Percentiles rank a stretch among this genome's conserved stretches.
Conservation (phyloP, 2,797 vertebrate genomes). For the Chanos chanos region DNA sequence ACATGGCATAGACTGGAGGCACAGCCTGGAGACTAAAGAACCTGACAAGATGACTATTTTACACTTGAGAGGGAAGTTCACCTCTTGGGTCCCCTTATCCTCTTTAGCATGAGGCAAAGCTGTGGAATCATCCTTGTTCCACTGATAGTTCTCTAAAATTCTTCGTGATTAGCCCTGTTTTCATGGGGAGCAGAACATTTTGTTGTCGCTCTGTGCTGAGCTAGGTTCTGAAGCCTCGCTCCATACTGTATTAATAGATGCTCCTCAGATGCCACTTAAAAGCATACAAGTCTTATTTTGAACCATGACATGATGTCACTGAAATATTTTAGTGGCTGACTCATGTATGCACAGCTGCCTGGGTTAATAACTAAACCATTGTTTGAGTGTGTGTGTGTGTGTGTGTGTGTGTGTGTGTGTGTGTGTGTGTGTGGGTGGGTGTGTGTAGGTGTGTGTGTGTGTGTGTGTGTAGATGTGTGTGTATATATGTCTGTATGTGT, state of each 20-base stretch:
- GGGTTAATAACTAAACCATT: neutral
- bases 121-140: conserved; percentile 20
- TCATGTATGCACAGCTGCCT: conserved; percentile 29
- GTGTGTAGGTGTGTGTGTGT: neutral
- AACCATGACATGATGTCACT: conserved; percentile 14
- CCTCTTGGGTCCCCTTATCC: conserved; percentile 21
- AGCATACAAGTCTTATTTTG: conserved; percentile 19
- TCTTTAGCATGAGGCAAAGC: conserved; percentile 22
- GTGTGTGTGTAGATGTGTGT: neutral
- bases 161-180: conserved; percentile 7
- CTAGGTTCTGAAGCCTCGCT: too few species aligned
- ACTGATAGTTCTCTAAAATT: conserved; percentile 17
- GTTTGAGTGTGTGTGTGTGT: neutral
- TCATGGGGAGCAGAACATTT: neutral
- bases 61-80: conserved; percentile 33
- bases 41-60: conserved; percentile 46
- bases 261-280: conserved; percentile 17
- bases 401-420: neutral
- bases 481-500: neutral
- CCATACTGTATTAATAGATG: conserved; percentile 16
- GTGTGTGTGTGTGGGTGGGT: too few species aligned
- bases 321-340: conserved; percentile 10
- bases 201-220: neutral
- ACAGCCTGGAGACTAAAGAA: conserved; percentile 25
- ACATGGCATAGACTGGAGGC: conserved; percentile 38